Conservation (phyloP, 2,113 vertebrate genomes). For the Scophthalmus maximus region DNA sequence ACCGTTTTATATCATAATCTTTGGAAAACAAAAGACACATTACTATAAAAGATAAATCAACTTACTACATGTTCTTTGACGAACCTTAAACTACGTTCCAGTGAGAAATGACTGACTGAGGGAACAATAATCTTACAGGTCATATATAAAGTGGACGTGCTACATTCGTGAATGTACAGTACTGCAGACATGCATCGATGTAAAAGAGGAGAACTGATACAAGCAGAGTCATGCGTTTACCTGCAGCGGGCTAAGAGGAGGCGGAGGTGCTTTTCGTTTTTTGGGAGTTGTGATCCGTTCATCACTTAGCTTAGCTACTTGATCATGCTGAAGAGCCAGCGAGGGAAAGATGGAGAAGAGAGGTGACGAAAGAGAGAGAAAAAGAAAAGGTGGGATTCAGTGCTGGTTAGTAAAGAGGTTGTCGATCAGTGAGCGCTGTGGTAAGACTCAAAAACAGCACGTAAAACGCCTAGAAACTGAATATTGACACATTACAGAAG, state of each 20-base stretch:
- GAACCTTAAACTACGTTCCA: not conserved
- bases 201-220: conserved; percentile 31
- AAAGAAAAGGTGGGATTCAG: conserved; percentile 60
- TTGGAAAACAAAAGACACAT: not conserved
- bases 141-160: too few species aligned
- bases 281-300: conserved; percentile 98
- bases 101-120: conserved; percentile 1
- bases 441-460: conserved; percentile 35
- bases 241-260: conserved; percentile 95
- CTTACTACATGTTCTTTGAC: not conserved
- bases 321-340: conserved; percentile 92
- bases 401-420: conserved; percentile 73
- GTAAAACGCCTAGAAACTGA: conserved; percentile 9
- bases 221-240: conserved; percentile 84
- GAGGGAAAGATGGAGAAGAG: conserved; percentile 50
- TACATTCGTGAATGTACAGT: too few species aligned
- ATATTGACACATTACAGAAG: conserved; percentile 4
- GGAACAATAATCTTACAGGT: not conserved
- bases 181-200: conserved; percentile 41
- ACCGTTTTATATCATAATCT: not conserved
- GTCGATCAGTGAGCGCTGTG: conserved; percentile 39
- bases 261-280: conserved; percentile 99
- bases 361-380: conserved; percentile 42
- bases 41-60: too few species aligned
- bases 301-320: conserved; percentile 95